Conservation (phyloP, 2,888 invertebrate genomes). For the Isoperla grammatica region DNA sequence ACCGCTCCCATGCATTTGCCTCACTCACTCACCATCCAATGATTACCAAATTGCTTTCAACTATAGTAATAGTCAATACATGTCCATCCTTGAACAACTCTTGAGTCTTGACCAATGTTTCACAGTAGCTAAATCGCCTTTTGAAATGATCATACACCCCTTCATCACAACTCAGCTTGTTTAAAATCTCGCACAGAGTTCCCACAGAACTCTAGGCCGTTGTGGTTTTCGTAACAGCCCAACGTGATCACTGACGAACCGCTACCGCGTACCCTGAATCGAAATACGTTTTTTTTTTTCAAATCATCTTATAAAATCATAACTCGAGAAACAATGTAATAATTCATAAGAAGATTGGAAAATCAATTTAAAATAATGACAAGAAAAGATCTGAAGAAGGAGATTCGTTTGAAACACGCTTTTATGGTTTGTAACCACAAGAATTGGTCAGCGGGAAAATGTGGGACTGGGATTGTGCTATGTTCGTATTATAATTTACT, state of each 20-base stretch:
- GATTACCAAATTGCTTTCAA: slow-evolving; percentile 3
- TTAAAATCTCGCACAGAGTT: slow-evolving; percentile 5
- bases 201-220: slow-evolving; percentile 11
- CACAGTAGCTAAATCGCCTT: neutral
- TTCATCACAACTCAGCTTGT: neutral
- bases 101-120: neutral
- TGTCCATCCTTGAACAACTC: neutral
- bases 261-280: neutral
- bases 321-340: slow-evolving; percentile 2
- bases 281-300: neutral
- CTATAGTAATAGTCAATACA: slow-evolving; percentile 7
- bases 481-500: neutral
- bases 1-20: too few species aligned
- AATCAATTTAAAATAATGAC: slow-evolving; percentile 15
- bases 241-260: neutral
- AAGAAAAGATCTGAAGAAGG: neutral
- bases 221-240: neutral
- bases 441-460: neutral
- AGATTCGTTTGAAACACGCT: neutral
- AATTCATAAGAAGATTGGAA: slow-evolving; percentile 13
- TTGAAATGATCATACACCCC: neutral
- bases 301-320: neutral
- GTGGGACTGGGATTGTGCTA: neutral
- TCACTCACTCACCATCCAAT: neutral
- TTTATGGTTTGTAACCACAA: neutral